phyloP scores from a whole-genome alignment of 2,797 vertebrate genomes.

The Betta splendens region DNA sequence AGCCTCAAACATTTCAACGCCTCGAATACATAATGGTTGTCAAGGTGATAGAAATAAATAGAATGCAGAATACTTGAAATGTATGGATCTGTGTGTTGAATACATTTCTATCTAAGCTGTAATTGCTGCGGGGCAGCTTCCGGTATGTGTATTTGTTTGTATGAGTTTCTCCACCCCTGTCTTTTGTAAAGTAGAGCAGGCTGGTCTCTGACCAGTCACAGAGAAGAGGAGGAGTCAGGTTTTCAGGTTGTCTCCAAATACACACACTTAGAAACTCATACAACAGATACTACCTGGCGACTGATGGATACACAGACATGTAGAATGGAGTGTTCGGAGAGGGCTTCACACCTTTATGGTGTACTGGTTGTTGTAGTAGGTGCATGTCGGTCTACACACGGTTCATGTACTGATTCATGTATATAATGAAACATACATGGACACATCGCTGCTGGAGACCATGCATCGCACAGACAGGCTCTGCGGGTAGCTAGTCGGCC shows the following conservation, averaged over 20 bases:
- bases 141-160: too few relatives aligned
- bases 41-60: constrained; percentile 10
- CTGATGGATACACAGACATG: constrained; percentile 16
- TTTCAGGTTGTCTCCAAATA: constrained; percentile 35
- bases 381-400: constrained; percentile 8
- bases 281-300: constrained; percentile 11
- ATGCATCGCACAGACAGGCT: constrained; percentile 46
- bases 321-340: constrained; percentile 27
- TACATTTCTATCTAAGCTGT: constrained; percentile 25
- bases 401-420: constrained; percentile 13
- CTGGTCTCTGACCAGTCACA: constrained; percentile 52
- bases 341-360: background rate
- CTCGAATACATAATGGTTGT: constrained; percentile 17
- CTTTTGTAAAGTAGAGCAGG: constrained; percentile 42
- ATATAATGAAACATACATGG: constrained; percentile 11
- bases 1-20: constrained; percentile 24
- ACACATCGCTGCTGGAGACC: constrained; percentile 21
- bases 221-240: constrained; percentile 55
- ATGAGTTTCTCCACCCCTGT: constrained; percentile 3
- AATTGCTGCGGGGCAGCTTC: background rate
- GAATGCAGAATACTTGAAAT: constrained; percentile 20
- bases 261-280: constrained; percentile 39
- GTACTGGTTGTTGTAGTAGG: constrained; percentile 1
- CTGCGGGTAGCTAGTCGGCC: constrained; percentile 37
- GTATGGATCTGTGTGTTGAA: constrained; percentile 11